Percentiles rank a stretch among this genome's conserved stretches.
Conservation (phyloP, 2,888 invertebrate genomes). For the Hermodice carunculata region DNA sequence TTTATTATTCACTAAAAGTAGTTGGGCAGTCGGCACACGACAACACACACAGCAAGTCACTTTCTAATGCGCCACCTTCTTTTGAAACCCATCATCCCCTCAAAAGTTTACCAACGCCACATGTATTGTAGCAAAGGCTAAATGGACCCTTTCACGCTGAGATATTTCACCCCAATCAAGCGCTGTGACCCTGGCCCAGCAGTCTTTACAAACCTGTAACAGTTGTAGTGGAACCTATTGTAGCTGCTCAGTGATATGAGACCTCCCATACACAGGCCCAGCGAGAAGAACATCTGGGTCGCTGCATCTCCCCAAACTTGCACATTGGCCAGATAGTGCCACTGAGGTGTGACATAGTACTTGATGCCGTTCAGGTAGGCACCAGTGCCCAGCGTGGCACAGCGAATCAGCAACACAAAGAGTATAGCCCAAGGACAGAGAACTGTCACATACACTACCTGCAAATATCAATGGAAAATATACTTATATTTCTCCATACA, state of each 20-base stretch:
- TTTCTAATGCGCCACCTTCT: too few species aligned
- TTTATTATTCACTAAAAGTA: too few species aligned
- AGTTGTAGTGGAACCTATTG: conserved; percentile 35
- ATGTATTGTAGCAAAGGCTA: too few species aligned
- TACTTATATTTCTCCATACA: too few species aligned
- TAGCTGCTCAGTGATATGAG: conserved; percentile 32
- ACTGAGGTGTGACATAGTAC: conserved; percentile 37
- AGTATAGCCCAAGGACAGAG: conserved; percentile 56
- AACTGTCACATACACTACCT: conserved; percentile 61
- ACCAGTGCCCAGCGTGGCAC: conserved; percentile 48
- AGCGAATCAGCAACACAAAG: conserved; percentile 54
- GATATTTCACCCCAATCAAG: too few species aligned
- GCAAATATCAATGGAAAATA: conserved; percentile 13
- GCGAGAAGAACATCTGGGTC: conserved; percentile 34
- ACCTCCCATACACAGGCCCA: conserved; percentile 34
- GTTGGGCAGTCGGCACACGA: too few species aligned
- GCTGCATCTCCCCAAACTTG: conserved; percentile 36
- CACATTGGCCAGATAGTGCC: conserved; percentile 20
- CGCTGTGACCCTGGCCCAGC: too few species aligned
- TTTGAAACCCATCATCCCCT: too few species aligned
- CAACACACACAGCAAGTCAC: too few species aligned
- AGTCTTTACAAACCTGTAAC: conserved; percentile 41
- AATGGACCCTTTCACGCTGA: too few species aligned
- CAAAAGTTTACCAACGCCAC: too few species aligned
- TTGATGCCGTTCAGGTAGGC: conserved; percentile 59